A percentile compares a stretch with the other conserved stretches of the same genome.
Conservation (phyloP, 2,797 vertebrate species). For the Siniperca obscura region DNA sequence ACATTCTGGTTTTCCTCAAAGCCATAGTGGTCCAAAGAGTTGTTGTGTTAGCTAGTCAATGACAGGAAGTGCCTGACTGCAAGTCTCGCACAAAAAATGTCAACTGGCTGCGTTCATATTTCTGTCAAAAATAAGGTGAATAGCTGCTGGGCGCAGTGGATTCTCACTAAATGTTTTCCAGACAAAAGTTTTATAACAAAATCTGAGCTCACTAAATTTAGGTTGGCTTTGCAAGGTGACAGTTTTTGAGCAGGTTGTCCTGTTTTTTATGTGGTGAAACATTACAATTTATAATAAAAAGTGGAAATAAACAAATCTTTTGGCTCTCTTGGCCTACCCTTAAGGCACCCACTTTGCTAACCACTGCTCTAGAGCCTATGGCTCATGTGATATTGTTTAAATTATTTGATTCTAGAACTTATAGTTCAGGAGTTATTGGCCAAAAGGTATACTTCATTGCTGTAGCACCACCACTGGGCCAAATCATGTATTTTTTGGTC, state of each 20-base stretch:
- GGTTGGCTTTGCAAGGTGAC: not conserved
- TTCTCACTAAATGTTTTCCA: not conserved
- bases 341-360: not conserved
- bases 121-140: too few relatives aligned
- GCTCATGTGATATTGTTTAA: not conserved
- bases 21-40: too few relatives aligned
- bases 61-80: too few relatives aligned
- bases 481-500: not conserved
- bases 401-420: not conserved
- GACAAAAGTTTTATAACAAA: not conserved
- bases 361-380: not conserved
- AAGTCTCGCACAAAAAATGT: too few relatives aligned
- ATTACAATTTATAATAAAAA: too few relatives aligned
- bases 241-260: not conserved
- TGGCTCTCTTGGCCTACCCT: too few relatives aligned
- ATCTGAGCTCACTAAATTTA: not conserved
- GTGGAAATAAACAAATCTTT: too few relatives aligned
- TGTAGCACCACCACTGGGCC: not conserved
- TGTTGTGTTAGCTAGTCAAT: too few relatives aligned
- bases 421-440: not conserved
- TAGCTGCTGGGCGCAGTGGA: not conserved
- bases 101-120: too few relatives aligned
- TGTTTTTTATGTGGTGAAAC: too few relatives aligned
- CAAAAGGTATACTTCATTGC: not conserved
- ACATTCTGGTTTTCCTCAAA: too few relatives aligned